A percentile compares a stretch with the other conserved stretches of the same genome.
These are phyloP conservation scores for Periophthalmus magnuspinnatus DNA, from an alignment of 2,797 vertebrate genomes.

Conservation along the genomic window DNA sequence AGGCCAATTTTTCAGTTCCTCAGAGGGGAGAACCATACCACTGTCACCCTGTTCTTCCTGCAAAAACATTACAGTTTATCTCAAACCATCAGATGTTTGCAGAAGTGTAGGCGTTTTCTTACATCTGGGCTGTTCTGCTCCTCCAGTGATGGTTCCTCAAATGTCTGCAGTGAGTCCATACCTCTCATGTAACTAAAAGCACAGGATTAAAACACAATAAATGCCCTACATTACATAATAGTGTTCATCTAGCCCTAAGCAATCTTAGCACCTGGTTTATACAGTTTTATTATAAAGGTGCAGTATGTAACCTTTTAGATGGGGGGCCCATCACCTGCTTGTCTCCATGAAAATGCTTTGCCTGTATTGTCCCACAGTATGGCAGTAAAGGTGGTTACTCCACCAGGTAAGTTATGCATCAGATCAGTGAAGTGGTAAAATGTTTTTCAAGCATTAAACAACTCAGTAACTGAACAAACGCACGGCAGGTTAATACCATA, in stretches of 20 bases:
- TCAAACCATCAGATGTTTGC: background rate
- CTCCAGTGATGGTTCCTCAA: conserved; percentile 82
- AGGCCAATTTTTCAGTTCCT: conserved; percentile 81
- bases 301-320: background rate
- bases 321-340: no score
- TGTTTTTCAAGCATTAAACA: background rate
- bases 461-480: no score
- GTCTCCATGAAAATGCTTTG: no score
- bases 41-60: conserved; percentile 86
- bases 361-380: no score
- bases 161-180: conserved; percentile 79
- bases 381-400: no score
- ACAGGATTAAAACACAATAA: background rate
- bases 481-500: background rate
- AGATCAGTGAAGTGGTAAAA: no score
- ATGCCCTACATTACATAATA: background rate
- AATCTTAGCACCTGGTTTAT: background rate
- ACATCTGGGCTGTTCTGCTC: conserved; percentile 72
- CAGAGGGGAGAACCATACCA: conserved; percentile 83
- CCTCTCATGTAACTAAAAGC: conserved; percentile 81
- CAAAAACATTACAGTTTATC: conserved; percentile 15
- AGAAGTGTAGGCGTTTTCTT: conserved; percentile 41
- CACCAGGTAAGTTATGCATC: no score
- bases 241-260: background rate
- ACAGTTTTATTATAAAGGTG: background rate